phyloP scores from a whole-genome alignment of 2,113 vertebrate species.

The Grammomys surdaster region DNA sequence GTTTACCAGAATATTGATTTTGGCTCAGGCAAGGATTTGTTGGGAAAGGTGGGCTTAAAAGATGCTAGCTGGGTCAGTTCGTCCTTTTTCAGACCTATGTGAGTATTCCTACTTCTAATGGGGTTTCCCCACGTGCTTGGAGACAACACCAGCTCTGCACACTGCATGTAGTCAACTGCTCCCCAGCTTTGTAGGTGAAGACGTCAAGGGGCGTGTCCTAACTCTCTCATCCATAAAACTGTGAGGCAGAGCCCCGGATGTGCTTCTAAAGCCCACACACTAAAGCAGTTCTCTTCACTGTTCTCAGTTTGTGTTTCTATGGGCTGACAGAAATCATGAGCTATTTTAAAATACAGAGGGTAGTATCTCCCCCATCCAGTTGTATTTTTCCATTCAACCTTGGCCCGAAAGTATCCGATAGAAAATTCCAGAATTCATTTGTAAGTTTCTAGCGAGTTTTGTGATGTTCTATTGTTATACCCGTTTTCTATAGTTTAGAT shows the following conservation, averaged over 20 bases:
- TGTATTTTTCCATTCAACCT: background rate
- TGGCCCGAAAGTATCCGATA: background rate
- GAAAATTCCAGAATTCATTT: background rate
- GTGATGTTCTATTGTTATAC: no score
- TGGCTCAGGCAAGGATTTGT: background rate
- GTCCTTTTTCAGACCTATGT: background rate
- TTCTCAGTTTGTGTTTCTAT: background rate
- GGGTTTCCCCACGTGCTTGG: rapidly evolving
- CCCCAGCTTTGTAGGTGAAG: background rate
- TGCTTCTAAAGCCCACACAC: background rate
- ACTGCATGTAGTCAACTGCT: no score
- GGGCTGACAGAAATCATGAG: background rate
- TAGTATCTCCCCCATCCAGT: no score
- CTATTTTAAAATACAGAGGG: background rate
- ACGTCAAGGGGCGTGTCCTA: no score
- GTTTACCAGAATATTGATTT: background rate
- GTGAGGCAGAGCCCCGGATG: background rate
- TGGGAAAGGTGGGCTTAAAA: background rate
- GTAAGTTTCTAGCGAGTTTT: background rate
- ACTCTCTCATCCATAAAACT: rapidly evolving
- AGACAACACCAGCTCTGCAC: background rate
- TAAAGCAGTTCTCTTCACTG: background rate
- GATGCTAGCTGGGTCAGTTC: background rate
- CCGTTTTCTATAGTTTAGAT: background rate
- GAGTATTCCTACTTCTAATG: rapidly evolving